phyloP scores from a whole-genome alignment of 2,888 invertebrate species.

The Philhelius pedissequus region DNA sequence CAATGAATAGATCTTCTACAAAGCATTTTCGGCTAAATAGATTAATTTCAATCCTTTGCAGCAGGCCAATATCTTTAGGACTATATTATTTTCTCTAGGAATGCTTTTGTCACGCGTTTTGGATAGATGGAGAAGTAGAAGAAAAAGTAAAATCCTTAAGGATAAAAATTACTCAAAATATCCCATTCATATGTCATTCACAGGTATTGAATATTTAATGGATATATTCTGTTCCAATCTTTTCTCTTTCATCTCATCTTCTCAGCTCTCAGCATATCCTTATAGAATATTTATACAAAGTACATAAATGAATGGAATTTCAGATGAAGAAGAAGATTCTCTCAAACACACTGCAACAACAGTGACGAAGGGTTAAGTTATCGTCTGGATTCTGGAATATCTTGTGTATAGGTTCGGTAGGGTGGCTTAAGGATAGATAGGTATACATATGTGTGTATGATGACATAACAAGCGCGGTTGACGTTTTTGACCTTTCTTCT shows the following conservation, averaged over 20 bases:
- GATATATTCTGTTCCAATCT: constrained; percentile 14
- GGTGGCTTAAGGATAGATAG: constrained; percentile 1
- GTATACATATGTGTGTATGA: too few relatives aligned
- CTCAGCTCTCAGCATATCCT: neutral
- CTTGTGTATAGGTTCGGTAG: constrained; percentile 23
- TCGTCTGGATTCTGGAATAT: constrained; percentile 42
- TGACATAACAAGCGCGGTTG: constrained; percentile 40
- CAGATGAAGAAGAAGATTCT: constrained; percentile 9
- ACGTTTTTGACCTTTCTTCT: constrained; percentile 28
- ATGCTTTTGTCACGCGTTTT: constrained; percentile 27
- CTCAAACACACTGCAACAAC: neutral
- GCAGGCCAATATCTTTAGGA: constrained; percentile 45
- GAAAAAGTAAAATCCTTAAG: constrained; percentile 10
- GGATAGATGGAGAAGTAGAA: neutral
- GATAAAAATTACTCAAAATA: constrained; percentile 65
- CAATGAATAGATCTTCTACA: neutral
- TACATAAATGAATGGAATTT: constrained; percentile 45
- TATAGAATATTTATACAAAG: constrained; percentile 56
- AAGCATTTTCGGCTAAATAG: constrained; percentile 28
- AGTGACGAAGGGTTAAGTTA: constrained; percentile 54
- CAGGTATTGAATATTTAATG: constrained; percentile 75
- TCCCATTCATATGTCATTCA: constrained; percentile 74
- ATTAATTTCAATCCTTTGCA: constrained; percentile 57
- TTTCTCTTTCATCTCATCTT: neutral
- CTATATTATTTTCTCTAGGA: neutral